Evolutionary conservation across 2,797 vertebrate species (phyloP).

Genomic region (Pelobates cultripes): DNA sequence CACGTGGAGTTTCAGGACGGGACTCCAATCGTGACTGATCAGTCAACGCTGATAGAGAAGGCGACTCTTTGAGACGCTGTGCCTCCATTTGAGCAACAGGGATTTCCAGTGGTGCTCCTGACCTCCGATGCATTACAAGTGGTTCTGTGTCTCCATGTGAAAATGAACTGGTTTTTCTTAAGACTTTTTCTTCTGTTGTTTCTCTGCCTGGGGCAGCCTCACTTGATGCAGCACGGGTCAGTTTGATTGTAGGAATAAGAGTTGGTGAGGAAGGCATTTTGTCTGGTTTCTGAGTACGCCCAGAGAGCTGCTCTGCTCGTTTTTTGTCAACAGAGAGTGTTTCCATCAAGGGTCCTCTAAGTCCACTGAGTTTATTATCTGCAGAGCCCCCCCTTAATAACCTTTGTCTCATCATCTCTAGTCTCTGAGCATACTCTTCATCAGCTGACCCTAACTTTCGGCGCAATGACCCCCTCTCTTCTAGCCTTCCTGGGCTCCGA

Average conservation of each 20-base stretch:
- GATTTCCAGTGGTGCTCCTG: constrained; percentile 92
- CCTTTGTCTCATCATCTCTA: constrained; percentile 92
- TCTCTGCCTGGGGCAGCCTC: constrained; percentile 83
- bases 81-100: constrained; percentile 85
- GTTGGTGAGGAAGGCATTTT: constrained; percentile 48
- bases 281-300: constrained; percentile 66
- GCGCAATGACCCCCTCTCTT: constrained; percentile 55
- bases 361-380: constrained; percentile 92
- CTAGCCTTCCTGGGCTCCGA: constrained; percentile 78
- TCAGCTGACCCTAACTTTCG: constrained; percentile 80
- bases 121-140: constrained; percentile 85
- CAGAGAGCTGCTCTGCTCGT: constrained; percentile 70
- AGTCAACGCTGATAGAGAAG: constrained; percentile 89
- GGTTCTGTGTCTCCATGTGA: constrained; percentile 92
- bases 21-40: constrained; percentile 77
- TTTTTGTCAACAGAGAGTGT: constrained; percentile 88
- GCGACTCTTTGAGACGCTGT: constrained; percentile 86
- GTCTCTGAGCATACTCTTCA: constrained; percentile 89
- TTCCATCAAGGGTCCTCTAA: constrained; percentile 92
- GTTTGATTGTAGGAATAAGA: constrained; percentile 58
- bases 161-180: constrained; percentile 95
- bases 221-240: constrained; percentile 88
- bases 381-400: constrained; percentile 83
- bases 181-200: constrained; percentile 74
- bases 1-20: constrained; percentile 68